Base-by-base conservation (phyloP, 1,140 invertebrate species). In the Metaphire vulgaris region DNA sequence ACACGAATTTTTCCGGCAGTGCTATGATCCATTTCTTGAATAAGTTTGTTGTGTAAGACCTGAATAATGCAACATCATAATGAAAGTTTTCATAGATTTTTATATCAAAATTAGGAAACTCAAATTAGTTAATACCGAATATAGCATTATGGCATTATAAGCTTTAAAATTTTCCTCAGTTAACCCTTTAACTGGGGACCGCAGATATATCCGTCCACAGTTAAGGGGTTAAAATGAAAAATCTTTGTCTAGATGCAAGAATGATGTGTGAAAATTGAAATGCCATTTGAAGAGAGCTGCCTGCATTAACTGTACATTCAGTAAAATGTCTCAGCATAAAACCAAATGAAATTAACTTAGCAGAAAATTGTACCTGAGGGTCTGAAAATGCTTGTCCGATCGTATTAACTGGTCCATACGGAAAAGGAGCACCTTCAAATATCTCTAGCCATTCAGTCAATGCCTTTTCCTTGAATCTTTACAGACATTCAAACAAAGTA, bases 371-470 rank as follows among this genome's bases (percentile, higher is more conserved):
- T 74, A 97, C 89, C 86, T 97, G 95, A 2, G 91, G 91, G 88
- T 97, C 94, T 69, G 90, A 88, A 83, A 98, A 98, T 0, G 93
- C 93, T 81, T 95, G 89, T 75, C 89, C 85, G 82, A 98, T 90
- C 21, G 88, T 90, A 87, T 99, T 98, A 0, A 98, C 90, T 0
- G 93, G 94, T 0, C 94, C 96, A 84, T 91, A 93, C 1, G 96
- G 94, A 83, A 97, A 95, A 12, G n/a, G 26, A 26, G 26, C 67
- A 69, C 6, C 6, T 14, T 31, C n/a, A 69, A 26, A 31, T 12
- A 26, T 26, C 26, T 69, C n/a, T 2, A 28, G n/a, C 30, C 30
- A 69, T 69, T 69, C 30, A 12, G 2, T 69, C 67, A 69, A 69
- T 26, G n/a, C 14, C 30, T 31, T 69, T 26, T 28, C n/a, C 26